Evolutionary conservation across 2,797 vertebrate species (phyloP).

Genomic region (Pangasius krempfi): DNA sequence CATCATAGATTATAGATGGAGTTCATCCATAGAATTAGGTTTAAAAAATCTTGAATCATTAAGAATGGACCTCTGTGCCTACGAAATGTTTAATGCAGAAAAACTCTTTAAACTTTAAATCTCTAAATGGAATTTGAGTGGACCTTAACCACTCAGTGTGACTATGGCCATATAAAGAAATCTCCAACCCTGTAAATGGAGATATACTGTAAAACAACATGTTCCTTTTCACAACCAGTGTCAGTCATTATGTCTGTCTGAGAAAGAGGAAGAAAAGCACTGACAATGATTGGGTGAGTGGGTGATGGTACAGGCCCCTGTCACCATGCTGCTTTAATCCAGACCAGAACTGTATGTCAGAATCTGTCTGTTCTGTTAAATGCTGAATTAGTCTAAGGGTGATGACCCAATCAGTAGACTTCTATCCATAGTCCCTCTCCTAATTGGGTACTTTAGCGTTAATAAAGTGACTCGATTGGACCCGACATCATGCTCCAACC

Average conservation of each 20-base stretch:
- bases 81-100: neutral
- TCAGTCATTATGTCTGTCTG: neutral
- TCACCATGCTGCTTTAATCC: slow-evolving; percentile 54
- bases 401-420: slow-evolving; percentile 29
- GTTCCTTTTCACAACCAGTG: neutral
- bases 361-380: slow-evolving; percentile 60
- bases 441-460: slow-evolving; percentile 70
- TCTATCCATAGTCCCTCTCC: slow-evolving; percentile 28
- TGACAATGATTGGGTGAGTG: neutral
- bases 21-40: neutral
- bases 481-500: slow-evolving; percentile 59
- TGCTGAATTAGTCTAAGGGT: slow-evolving; percentile 60
- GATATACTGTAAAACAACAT: neutral
- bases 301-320: slow-evolving; percentile 47
- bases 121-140: neutral
- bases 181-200: neutral
- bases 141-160: neutral
- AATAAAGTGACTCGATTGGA: slow-evolving; percentile 58
- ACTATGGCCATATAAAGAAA: neutral
- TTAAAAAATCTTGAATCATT: no score
- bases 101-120: neutral
- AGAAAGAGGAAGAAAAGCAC: neutral
- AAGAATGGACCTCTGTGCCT: neutral
- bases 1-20: neutral
- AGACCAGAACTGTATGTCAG: slow-evolving; percentile 58